A percentile compares a stretch with the other conserved stretches of the same genome.
These are phyloP conservation scores for Tachyglossus aculeatus DNA, from an alignment of 2,797 vertebrate species.

Conservation along the genomic window DNA sequence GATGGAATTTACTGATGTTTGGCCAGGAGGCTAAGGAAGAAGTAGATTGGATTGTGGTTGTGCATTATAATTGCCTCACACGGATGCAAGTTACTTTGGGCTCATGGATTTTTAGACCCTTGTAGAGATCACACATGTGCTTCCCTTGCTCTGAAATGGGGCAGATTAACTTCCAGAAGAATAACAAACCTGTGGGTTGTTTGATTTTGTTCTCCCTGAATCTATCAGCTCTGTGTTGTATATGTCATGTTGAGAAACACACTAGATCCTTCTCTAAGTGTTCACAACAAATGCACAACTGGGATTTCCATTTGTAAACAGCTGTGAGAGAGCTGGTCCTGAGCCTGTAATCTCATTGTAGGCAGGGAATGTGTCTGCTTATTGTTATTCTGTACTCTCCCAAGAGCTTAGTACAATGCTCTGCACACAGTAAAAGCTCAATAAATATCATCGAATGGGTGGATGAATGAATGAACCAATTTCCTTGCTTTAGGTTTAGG, in stretches of 20 bases:
- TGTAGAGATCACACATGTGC: not conserved
- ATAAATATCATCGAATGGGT: no score
- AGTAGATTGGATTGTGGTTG: conserved; percentile 7
- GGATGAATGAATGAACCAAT: no score
- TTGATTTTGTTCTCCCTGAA: not conserved
- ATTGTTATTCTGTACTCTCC: no score
- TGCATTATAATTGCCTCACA: conserved; percentile 19
- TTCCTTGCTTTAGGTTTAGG: no score
- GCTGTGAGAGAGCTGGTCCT: no score
- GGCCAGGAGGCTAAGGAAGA: conserved; percentile 37
- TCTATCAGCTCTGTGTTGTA: not conserved
- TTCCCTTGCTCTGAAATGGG: not conserved
- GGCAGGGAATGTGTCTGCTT: no score
- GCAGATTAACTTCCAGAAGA: not conserved
- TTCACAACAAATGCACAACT: no score
- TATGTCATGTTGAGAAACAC: not conserved
- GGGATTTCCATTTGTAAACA: no score
- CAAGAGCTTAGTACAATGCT: no score
- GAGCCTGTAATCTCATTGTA: no score
- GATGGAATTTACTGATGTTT: conserved; percentile 30
- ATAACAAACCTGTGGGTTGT: not conserved
- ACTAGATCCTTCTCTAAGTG: not conserved
- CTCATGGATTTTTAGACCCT: not conserved
- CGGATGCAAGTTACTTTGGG: not conserved
- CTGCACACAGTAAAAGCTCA: no score